A percentile compares a stretch with the other conserved stretches of the same genome.
Evolutionary conservation across 2,113 vertebrate species (phyloP).

Genomic region (Urocynchramus pylzowi): DNA sequence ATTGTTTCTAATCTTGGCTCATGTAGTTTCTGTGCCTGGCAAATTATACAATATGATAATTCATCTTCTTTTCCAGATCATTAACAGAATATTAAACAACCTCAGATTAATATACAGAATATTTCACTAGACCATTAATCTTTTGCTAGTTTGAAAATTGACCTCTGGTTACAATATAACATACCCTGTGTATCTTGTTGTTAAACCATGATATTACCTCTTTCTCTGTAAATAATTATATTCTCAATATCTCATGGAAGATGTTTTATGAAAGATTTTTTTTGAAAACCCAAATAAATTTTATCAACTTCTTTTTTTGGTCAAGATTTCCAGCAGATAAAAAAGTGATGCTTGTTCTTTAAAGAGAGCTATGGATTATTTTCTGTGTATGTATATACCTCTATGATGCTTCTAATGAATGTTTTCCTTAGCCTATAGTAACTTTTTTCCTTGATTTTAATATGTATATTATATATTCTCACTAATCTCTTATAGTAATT

Average conservation of each 20-base stretch:
- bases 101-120: neutral
- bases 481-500: neutral
- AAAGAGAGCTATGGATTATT: neutral
- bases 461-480: neutral
- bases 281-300: neutral
- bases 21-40: neutral
- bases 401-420: neutral
- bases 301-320: neutral
- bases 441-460: neutral
- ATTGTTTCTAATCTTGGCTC: neutral
- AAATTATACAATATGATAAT: neutral
- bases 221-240: neutral
- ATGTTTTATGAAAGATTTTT: neutral
- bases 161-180: neutral
- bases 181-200: neutral
- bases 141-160: neutral
- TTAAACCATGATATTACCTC: neutral
- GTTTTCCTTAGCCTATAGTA: neutral
- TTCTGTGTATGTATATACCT: neutral
- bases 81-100: constrained; percentile 14
- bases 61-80: neutral
- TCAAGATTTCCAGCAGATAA: neutral
- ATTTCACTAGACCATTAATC: neutral
- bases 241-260: neutral
- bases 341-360: neutral